phyloP scores from a whole-genome alignment of 64 coral and sea anemone genomes.

The Platygyra sinensis region DNA sequence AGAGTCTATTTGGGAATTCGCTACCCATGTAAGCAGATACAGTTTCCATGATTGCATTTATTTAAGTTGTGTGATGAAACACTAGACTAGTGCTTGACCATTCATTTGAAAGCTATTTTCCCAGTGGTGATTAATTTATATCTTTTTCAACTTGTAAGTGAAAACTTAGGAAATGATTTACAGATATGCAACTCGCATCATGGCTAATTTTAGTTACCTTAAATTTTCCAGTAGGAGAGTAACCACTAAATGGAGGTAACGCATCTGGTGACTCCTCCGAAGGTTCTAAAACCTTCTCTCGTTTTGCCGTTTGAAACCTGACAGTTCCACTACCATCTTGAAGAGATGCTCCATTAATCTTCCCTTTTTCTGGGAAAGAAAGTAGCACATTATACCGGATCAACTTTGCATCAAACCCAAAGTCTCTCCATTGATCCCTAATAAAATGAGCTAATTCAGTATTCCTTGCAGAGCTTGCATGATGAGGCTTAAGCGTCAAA shows the following conservation, averaged over 20 bases:
- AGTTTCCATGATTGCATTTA: no score
- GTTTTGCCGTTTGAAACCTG: constrained; percentile 57
- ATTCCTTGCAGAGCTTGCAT: constrained; percentile 72
- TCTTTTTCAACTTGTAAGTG: no score
- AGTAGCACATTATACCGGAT: constrained; percentile 88
- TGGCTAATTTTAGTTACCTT: constrained; percentile 23
- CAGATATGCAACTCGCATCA: neutral
- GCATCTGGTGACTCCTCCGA: constrained; percentile 60
- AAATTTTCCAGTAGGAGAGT: constrained; percentile 69
- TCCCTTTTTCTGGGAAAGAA: constrained; percentile 72
- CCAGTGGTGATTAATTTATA: no score
- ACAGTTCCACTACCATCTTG: constrained; percentile 54
- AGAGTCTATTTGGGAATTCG: no score
- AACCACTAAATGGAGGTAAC: constrained; percentile 80
- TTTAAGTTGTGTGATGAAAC: no score
- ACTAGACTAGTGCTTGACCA: no score
- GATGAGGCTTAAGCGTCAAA: constrained; percentile 74
- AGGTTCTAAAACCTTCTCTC: constrained; percentile 65
- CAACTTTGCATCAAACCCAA: constrained; percentile 82
- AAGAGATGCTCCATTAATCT: constrained; percentile 72
- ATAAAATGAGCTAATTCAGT: constrained; percentile 74
- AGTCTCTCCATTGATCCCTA: constrained; percentile 59
- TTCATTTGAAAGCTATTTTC: no score
- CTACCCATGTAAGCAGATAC: no score
- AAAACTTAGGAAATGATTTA: no score